Conservation (phyloP, 2,113 vertebrate species). For the Naja naja region DNA sequence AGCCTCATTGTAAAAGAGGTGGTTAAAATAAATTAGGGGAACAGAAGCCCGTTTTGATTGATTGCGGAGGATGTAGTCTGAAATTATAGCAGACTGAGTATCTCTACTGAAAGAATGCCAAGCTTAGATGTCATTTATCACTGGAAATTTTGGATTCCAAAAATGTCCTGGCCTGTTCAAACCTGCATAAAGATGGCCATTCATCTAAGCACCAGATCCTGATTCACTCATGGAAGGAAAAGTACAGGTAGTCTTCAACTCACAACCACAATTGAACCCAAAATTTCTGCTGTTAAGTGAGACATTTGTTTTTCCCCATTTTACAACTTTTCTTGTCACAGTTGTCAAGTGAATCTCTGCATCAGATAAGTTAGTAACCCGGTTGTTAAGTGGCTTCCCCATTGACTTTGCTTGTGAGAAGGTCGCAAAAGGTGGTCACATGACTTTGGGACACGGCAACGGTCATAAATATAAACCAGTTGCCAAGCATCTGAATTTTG, state of each 20-base stretch:
- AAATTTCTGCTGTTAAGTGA: neutral
- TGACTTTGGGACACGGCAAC: neutral
- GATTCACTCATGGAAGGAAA: neutral
- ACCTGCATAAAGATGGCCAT: neutral
- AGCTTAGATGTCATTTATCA: neutral
- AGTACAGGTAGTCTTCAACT: neutral
- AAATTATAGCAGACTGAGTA: neutral
- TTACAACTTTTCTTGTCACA: neutral
- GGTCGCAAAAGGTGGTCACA: neutral
- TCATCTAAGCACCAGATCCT: neutral
- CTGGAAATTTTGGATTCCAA: neutral
- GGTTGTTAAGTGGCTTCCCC: neutral
- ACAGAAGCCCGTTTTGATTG: neutral
- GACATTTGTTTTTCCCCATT: neutral
- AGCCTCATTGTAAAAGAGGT: neutral
- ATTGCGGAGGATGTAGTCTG: neutral
- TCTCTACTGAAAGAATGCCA: neutral
- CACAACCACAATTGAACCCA: neutral
- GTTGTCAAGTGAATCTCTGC: neutral
- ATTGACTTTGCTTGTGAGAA: neutral
- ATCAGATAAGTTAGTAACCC: neutral
- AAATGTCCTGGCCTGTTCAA: neutral
- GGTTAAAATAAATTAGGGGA: neutral
- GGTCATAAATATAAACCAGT: neutral
- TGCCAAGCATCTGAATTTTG: neutral